Evolutionary conservation across 30 jellyfish, hydroid and myxozoan species (phyloP).

Genomic region (Cassiopea andromeda): DNA sequence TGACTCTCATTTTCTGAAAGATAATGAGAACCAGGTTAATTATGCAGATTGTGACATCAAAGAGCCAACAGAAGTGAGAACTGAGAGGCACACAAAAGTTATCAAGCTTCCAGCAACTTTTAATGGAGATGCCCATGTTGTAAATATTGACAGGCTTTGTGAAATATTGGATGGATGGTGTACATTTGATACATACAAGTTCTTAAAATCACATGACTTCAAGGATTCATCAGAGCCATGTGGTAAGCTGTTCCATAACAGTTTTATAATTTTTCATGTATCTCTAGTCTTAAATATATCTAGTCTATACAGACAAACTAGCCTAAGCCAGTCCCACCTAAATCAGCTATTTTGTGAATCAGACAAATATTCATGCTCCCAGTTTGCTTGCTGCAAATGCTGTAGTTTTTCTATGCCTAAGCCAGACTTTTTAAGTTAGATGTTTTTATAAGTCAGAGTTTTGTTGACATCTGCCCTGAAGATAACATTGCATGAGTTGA

Average conservation of each 20-base stretch:
- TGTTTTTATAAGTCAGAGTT: too few relatives aligned
- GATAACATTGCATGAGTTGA: too few relatives aligned
- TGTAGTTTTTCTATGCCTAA: too few relatives aligned
- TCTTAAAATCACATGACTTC: background rate
- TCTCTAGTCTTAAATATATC: background rate
- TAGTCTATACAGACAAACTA: too few relatives aligned
- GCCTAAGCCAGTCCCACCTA: too few relatives aligned
- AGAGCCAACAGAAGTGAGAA: background rate
- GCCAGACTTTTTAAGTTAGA: too few relatives aligned
- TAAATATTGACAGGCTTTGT: conserved; percentile 38
- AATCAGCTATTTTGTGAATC: too few relatives aligned
- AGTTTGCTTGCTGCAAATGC: too few relatives aligned
- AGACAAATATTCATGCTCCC: too few relatives aligned
- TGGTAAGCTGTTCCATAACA: background rate
- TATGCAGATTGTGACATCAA: background rate
- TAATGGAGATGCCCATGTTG: background rate
- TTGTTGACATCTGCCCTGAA: too few relatives aligned
- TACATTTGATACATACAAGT: conserved; percentile 44
- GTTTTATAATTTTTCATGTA: too few relatives aligned
- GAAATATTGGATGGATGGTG: conserved; percentile 55
- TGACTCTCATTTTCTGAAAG: background rate
- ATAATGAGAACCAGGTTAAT: background rate
- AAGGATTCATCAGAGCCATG: background rate
- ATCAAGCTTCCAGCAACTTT: conserved; percentile 4
- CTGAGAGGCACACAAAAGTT: background rate